Evolutionary conservation across 2,888 invertebrate genomes (phyloP).

Genomic region (Emmelina monodactyla): DNA sequence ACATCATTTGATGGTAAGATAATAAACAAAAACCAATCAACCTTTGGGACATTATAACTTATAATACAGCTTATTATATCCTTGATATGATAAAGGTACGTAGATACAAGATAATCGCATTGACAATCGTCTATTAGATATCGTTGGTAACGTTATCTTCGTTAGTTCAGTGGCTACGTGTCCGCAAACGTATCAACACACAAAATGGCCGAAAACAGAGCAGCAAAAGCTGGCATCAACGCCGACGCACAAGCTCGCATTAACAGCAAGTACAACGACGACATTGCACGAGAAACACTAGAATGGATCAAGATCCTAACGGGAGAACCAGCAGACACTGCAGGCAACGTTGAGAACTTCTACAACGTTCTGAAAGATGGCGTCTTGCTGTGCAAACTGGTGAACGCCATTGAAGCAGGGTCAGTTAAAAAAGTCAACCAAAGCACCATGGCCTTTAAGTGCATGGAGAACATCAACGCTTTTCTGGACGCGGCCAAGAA

Average conservation of each 20-base stretch:
- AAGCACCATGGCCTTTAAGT: constrained; percentile 92
- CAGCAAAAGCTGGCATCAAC: constrained; percentile 59
- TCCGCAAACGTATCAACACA: constrained; percentile 42
- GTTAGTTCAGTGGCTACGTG: constrained; percentile 54
- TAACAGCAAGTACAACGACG: constrained; percentile 95
- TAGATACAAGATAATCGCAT: too few relatives aligned
- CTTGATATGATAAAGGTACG: too few relatives aligned
- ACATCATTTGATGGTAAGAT: too few relatives aligned
- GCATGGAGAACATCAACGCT: constrained; percentile 98
- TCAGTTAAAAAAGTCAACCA: constrained; percentile 93
- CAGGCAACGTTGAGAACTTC: constrained; percentile 90
- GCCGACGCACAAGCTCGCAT: constrained; percentile 70
- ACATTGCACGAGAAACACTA: constrained; percentile 88
- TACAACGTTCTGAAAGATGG: constrained; percentile 91
- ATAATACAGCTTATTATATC: too few relatives aligned
- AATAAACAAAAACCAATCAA: too few relatives aligned
- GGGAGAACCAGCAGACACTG: constrained; percentile 80
- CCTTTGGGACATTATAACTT: too few relatives aligned
- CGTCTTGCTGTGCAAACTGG: constrained; percentile 86
- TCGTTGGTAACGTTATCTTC: too few relatives aligned
- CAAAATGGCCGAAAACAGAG: constrained; percentile 55
- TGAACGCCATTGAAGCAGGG: constrained; percentile 84
- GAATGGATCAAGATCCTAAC: constrained; percentile 92
- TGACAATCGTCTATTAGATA: constrained; percentile 37
- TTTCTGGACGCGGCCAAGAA: constrained; percentile 85